Base-by-base conservation (phyloP, 2,797 vertebrate species). In the Chloroceryle inda region DNA sequence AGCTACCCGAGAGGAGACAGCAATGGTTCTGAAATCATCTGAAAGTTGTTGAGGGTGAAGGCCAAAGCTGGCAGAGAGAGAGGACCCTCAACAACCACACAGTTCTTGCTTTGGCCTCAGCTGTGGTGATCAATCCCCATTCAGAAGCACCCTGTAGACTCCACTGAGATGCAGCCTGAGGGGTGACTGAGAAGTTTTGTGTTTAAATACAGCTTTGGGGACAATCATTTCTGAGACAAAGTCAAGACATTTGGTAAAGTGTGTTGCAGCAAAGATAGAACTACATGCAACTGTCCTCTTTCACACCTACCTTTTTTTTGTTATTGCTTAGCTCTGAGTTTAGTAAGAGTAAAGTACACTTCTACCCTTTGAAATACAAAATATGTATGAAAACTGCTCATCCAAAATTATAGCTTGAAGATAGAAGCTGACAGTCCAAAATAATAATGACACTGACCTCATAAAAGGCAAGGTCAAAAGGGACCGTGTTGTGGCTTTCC, bases 231-330 rank as follows among this genome's bases (percentile, higher is more conserved):
- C 1, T 0, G 2, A 59, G 78, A 37, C 5, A 42, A 72, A 82
- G 31, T 3, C 7, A 1, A 31, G 47, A 4, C 3, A 45, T 89
- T 8, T 5, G 31, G 6, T 5, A 13, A 33, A 73, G 35, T 0
- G 0, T 6, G 13, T 27, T 37, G 44, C n/a, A 3, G 2, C 0
- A 12, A n/a, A 85, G 55, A 37, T 0, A 38, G 9, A 66, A 55
- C 44, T 14, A 27, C 4, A 4, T 3, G 11, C 10, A 45, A 3
- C 7, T 11, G 8, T 8, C 38, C 67, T 7, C 21, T 29, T 17
- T 16, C 44, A 42, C 31, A 4, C 19, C 35, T 24, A 18, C 35
- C 14, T 49, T 21, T 18, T 40, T 16, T 52, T 52, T 50, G 24
- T 14, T 14, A 11, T 37, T 18, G 15, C 26, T 31, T 24, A 76